Evolutionary conservation across 2,888 invertebrate genomes (phyloP).

Genomic region (Lathronympha strigana): DNA sequence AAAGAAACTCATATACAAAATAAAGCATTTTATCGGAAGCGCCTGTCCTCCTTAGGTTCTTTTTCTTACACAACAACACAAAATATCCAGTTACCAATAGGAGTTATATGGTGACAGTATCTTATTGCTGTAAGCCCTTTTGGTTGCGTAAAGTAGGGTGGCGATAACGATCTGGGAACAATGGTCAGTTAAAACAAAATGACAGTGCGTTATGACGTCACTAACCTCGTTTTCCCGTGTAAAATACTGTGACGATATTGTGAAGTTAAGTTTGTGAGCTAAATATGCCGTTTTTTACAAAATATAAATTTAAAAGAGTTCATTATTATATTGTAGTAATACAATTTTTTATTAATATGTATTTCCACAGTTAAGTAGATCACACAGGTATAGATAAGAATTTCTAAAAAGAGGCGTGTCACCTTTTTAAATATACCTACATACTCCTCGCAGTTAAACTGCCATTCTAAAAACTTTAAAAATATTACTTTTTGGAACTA

Average conservation of each 20-base stretch:
- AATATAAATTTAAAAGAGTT: neutral
- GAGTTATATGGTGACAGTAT: neutral
- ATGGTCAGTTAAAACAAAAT: slow-evolving; percentile 47
- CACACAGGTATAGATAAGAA: no score
- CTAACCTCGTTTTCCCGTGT: slow-evolving; percentile 29
- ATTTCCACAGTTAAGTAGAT: no score
- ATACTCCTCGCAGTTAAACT: no score
- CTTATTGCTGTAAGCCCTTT: slow-evolving; percentile 2
- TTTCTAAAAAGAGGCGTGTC: no score
- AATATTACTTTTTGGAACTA: no score
- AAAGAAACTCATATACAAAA: neutral
- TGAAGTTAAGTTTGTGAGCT: neutral
- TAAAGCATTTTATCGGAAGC: neutral
- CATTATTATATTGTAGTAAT: neutral
- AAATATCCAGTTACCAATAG: neutral
- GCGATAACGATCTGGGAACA: slow-evolving; percentile 57
- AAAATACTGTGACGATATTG: neutral
- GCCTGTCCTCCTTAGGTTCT: neutral
- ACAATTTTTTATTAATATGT: no score
- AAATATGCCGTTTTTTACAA: neutral
- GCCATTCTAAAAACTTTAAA: no score
- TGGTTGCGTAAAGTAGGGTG: slow-evolving; percentile 52
- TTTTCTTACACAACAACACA: neutral
- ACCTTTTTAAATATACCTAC: no score
- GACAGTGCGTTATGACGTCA: slow-evolving; percentile 35